phyloP scores from a whole-genome alignment of 1,140 invertebrate species.

The Camponotus vicinus region DNA sequence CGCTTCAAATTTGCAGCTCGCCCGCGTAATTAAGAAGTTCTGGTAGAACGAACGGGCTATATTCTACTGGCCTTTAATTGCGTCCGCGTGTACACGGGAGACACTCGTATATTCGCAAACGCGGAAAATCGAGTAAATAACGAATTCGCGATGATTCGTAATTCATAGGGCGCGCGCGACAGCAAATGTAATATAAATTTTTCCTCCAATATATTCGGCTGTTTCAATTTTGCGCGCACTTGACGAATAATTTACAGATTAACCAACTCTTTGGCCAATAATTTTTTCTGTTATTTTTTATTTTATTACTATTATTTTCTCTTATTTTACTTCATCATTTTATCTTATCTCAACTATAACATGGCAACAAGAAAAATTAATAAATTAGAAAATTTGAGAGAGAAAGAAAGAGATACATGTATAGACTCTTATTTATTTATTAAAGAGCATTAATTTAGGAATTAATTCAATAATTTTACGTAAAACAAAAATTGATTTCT shows the following conservation, averaged over 20 bases:
- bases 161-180: not conserved
- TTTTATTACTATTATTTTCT: too few relatives aligned
- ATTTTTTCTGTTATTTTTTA: not conserved
- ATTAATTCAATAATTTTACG: constrained; percentile 3
- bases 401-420: not conserved
- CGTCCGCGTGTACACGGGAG: not conserved
- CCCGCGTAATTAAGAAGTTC: constrained; percentile 29
- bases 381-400: not conserved
- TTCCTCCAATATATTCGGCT: not conserved
- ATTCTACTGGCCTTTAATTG: constrained; percentile 34
- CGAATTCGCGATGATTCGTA: constrained; percentile 15
- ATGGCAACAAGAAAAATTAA: not conserved
- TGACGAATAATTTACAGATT: not conserved
- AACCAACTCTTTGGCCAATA: constrained; percentile 16
- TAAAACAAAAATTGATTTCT: not conserved
- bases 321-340: too few relatives aligned
- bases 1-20: constrained; percentile 5
- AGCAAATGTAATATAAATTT: constrained; percentile 26
- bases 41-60: not conserved
- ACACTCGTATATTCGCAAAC: constrained; percentile 1
- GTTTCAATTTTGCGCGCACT: not conserved
- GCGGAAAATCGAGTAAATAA: constrained; percentile 30
- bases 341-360: too few relatives aligned
- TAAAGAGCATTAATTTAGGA: not conserved
- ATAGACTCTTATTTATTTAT: not conserved